Evolutionary conservation across 2,113 vertebrate species (phyloP).

Genomic region (Strix uralensis): DNA sequence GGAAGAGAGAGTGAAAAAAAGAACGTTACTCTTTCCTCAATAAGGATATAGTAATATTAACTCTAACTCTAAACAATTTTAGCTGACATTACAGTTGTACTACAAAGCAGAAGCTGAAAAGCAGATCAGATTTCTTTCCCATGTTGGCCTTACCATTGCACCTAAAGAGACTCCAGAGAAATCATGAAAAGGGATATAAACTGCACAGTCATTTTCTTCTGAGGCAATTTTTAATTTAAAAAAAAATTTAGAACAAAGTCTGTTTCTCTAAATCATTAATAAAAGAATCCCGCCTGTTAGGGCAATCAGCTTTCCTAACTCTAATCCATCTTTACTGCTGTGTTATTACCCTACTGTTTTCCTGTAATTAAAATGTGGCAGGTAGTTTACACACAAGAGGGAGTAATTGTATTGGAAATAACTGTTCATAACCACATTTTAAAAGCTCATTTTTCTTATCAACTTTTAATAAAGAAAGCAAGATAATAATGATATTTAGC

Average conservation of each 20-base stretch:
- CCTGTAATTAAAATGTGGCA: conserved; percentile 71
- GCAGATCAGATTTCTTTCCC: not conserved
- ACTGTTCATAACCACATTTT: conserved; percentile 63
- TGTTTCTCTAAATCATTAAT: conserved; percentile 36
- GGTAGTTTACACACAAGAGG: conserved; percentile 69
- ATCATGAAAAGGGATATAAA: not conserved
- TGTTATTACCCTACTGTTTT: conserved; percentile 46
- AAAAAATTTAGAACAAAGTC: conserved; percentile 1
- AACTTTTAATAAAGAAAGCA: conserved; percentile 63
- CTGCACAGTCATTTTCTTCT: not conserved
- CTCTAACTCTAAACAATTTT: conserved; percentile 1
- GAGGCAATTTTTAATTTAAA: not conserved
- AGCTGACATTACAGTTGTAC: not conserved
- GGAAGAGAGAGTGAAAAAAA: not conserved
- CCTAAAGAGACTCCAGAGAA: not conserved
- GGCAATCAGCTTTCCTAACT: conserved; percentile 27
- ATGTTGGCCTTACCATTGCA: not conserved
- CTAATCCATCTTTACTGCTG: conserved; percentile 41
- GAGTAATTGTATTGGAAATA: conserved; percentile 71
- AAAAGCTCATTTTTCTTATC: conserved; percentile 64
- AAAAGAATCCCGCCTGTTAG: conserved; percentile 35
- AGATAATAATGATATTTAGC: conserved; percentile 42
- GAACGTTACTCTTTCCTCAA: not conserved
- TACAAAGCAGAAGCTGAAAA: not conserved
- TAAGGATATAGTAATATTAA: not conserved